Evolutionary conservation across 2,797 vertebrate species (phyloP), one percentile per base, ranked within the genome.

Genomic region (Aeoliscus strigatus): DNA sequence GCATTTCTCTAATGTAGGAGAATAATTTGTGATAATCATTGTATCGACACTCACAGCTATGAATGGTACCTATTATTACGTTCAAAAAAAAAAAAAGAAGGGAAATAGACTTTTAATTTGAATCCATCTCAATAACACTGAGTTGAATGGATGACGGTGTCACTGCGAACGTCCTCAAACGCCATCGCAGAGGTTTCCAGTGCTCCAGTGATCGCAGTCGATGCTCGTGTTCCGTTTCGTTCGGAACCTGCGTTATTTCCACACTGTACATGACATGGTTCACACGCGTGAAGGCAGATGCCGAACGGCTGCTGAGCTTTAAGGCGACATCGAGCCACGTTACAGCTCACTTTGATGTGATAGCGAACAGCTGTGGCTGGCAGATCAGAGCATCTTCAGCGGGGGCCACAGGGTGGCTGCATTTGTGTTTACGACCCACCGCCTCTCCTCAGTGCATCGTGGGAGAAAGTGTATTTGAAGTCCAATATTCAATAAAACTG

Each of bases 91-190:
- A 52, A 70, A 43, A 73, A 55, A 65, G 65, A 63, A 66, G 54
- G 71, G 75, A 81, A 83, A 81, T 77, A 41, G 77, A 70, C 72
- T 82, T 84, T 85, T 84, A 77, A 85, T 84, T 70, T 79, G 66
- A 85, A 77, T 62, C 61, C 67, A 72, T 84, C 84, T 83, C 79
- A 86, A 79, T 84, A 83, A 80, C 39, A 47, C 29, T 56, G 56
- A 54, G 69, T 62, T 47, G 75, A 83, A 84, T 80, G 60, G 76
- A 83, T 87, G 74, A 81, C 6, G 58, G 54, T 70, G 55, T 31
- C 26, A 24, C 52, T 58, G 60, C 56, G 42, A 30, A 73, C 62
- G 55, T 70, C 65, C 65, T 65, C 14, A 44, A n/a, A n/a, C n/a
- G n/a, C n/a, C n/a, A n/a, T n/a, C n/a, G 49, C 53, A 49, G 15